Base-by-base conservation (phyloP, 2,797 vertebrate genomes). In the Gymnothorax reevesii region DNA sequence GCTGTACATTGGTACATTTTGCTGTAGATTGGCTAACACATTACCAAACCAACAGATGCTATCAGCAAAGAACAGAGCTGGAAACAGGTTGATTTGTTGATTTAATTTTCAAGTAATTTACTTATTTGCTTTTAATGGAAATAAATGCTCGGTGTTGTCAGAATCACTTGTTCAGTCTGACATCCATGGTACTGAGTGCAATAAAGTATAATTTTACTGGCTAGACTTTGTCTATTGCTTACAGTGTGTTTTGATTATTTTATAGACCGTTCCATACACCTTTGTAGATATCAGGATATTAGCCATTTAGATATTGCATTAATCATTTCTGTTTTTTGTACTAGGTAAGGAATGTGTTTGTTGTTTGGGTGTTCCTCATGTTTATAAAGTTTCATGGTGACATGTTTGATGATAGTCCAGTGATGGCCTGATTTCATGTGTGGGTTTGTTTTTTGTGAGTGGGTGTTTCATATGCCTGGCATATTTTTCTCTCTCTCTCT, bases 321-420 rank as follows among this genome's bases (percentile, higher is more conserved):
- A 20, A n/a, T 66, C 4, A 0, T 3, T 62, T 15, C 60, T 62
- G 60, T 62, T 62, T 15, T 5, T 0, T 62, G 60, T 62, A 62
- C 20, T 62, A 5, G 60, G 20, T 62, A 25, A 27, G 66, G 64
- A n/a, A 69, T 66, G 3, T n/a, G 62, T n/a, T 22, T 66, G 3
- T 57, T 10, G 57, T n/a, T 82, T 83, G 9, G 9, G 13, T 52
- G 91, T 90, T 92, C 54, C 75, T 91, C 94, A 92, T 94, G 84
- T 94, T 92, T 95, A 93, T 94, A 94, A 96, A 90, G 92, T 94
- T 94, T 87, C 94, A 90, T 94, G 94, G 96, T 96, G 94, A 94
- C 97, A 95, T 93, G 95, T 95, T 95, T 95, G 93, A 97, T 95
- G 93, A 95, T 93, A 95, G 96, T 95, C 94, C 93, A 93, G 94